phyloP scores from a whole-genome alignment of 2,113 vertebrate genomes.

The human (Homo sapiens) region DNA sequence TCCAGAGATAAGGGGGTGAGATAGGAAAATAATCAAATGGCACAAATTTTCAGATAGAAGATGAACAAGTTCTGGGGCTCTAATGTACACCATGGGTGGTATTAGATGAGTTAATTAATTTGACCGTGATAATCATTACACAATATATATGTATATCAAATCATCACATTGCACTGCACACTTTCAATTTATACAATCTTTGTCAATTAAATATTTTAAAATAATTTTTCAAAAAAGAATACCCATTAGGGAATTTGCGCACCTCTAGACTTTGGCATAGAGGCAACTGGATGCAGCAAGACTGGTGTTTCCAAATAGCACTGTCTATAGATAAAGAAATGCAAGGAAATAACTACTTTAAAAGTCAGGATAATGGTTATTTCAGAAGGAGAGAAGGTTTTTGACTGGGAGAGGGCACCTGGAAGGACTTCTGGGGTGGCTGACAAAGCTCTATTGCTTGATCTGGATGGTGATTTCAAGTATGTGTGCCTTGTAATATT shows the following conservation, averaged over 20 bases:
- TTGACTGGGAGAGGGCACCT: not conserved
- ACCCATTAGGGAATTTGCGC: not conserved
- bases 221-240: not conserved
- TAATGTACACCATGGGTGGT: not conserved
- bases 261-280: not conserved
- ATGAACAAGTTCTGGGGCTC: not conserved
- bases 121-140: not conserved
- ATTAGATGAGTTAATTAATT: not conserved
- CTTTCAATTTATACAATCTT: not conserved
- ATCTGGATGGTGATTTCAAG: not conserved
- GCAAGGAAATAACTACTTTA: slow-evolving; percentile 25
- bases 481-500: not conserved
- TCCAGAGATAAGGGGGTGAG: not conserved
- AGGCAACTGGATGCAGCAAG: not conserved
- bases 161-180: not conserved
- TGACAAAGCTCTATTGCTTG: not conserved
- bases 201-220: not conserved
- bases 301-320: not conserved
- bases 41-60: not conserved
- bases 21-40: not conserved
- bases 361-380: not conserved
- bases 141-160: not conserved
- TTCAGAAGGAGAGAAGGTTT: not conserved
- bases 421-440: not conserved
- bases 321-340: slow-evolving; percentile 21